Base-by-base conservation (phyloP, 1,140 invertebrate genomes). In the Microplitis demolitor region DNA sequence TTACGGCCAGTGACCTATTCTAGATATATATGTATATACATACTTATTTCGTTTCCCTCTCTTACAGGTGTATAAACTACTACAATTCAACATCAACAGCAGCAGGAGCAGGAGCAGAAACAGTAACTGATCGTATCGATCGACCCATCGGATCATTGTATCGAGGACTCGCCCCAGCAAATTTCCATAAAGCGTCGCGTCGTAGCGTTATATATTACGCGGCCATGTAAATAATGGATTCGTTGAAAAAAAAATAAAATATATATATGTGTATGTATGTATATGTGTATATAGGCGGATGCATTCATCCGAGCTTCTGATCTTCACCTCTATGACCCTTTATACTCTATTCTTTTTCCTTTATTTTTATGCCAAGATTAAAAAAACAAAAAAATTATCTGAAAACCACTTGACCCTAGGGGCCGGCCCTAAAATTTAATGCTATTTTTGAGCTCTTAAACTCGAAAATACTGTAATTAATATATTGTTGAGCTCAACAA, bases 121-220 rank as follows among this genome's bases (percentile, higher is more conserved):
- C 56, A 58, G 16, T 24, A 31, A 58, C 56, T 24, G 56, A 58
- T 58, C 16, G 56, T 58, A 58, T 58, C 56, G 24, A 58, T 58
- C 56, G 56, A 58, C 14, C 56, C 56, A 58, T 58, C 56, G 16
- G 56, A 58, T 58, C 56, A 58, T 58, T 58, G 56, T 58, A 58
- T 58, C 24, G 56, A 58, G 56, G 56, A 58, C 56, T 58, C 56
- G 56, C 24, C 24, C 56, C 24, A 58, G 14, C 24, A 58, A 58
- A 58, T 58, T 58, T 58, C 56, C 56, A 58, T 58, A 58, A 58
- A 58, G 8, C 56, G 56, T 58, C 56, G 56, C 56, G 56, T 58
- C 56, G 56, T 24, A 24, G 8, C 24, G 56, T 58, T 45, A 45
- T 45, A 45, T 45, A 45, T 45, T 45, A 9, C 39, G 39, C 39